These are phyloP conservation scores for Xyliphius kryptos DNA, from an alignment of 2,113 vertebrate species.

Conservation along the genomic window DNA sequence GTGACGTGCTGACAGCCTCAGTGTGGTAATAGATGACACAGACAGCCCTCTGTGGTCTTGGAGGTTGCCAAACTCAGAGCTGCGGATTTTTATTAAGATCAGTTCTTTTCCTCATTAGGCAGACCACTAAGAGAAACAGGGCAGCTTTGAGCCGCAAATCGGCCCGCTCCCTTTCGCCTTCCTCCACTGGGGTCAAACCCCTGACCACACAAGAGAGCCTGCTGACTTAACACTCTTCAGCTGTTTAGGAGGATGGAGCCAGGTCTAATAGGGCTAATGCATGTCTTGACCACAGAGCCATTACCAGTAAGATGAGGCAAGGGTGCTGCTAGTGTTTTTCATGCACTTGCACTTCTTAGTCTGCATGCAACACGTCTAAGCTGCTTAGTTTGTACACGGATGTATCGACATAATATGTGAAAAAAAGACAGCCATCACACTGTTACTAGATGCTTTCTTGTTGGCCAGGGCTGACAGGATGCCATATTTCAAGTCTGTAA, in stretches of 20 bases:
- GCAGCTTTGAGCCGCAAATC: constrained; percentile 33
- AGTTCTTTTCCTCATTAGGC: constrained; percentile 23
- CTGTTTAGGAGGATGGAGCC: constrained; percentile 26
- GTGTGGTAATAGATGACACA: constrained; percentile 30
- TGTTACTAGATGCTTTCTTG: too few relatives aligned
- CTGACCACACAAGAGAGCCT: constrained; percentile 38
- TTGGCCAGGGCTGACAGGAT: too few relatives aligned
- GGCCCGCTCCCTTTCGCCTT: constrained; percentile 28
- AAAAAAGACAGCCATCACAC: too few relatives aligned
- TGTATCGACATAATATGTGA: too few relatives aligned
- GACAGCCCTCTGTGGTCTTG: constrained; percentile 26
- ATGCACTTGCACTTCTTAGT: too few relatives aligned
- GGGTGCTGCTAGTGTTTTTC: background rate
- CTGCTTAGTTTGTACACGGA: constrained; percentile 1
- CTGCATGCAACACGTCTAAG: constrained; percentile 17
- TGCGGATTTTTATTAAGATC: constrained; percentile 38
- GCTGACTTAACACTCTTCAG: constrained; percentile 36
- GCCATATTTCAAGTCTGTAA: too few relatives aligned
- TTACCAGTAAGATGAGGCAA: constrained; percentile 11
- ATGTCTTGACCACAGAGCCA: constrained; percentile 32
- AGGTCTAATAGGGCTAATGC: constrained; percentile 38
- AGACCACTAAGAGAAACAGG: constrained; percentile 22
- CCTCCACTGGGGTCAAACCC: constrained; percentile 32
- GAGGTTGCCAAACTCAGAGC: constrained; percentile 32
- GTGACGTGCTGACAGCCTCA: background rate